Evolutionary conservation across 2,113 vertebrate genomes (phyloP).

Genomic region (Prunella himalayana): DNA sequence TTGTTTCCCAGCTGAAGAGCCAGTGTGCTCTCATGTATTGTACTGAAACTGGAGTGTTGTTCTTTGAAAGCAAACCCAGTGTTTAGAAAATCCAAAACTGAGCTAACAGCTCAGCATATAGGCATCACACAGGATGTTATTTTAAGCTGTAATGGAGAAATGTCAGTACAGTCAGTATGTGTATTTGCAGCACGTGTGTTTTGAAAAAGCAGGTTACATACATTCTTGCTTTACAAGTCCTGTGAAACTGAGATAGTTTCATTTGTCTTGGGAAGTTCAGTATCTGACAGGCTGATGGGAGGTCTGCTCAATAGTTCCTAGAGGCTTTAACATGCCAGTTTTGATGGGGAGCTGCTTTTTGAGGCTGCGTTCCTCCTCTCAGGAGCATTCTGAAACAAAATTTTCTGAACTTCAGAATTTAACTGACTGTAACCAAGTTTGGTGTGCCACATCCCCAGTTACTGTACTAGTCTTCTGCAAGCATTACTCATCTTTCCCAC

Average conservation of each 20-base stretch:
- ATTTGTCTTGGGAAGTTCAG: background rate
- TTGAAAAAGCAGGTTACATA: conserved; percentile 33
- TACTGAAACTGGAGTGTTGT: conserved; percentile 30
- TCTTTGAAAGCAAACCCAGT: conserved; percentile 71
- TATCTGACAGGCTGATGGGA: background rate
- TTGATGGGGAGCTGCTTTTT: background rate
- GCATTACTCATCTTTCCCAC: background rate
- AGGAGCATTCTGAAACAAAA: background rate
- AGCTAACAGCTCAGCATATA: conserved; percentile 50
- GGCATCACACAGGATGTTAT: conserved; percentile 58
- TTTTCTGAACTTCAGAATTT: background rate
- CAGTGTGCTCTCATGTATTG: conserved; percentile 32
- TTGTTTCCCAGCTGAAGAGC: conserved; percentile 60
- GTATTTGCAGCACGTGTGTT: conserved; percentile 57
- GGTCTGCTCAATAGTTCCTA: background rate
- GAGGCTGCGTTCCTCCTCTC: background rate
- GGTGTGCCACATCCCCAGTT: background rate
- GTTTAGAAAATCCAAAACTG: conserved; percentile 62
- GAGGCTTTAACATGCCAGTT: background rate
- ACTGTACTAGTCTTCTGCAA: background rate
- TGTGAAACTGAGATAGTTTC: background rate
- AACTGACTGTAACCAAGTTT: background rate
- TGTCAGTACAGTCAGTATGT: conserved; percentile 57
- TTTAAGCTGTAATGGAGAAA: conserved; percentile 58
- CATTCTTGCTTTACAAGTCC: background rate